Base-by-base conservation (phyloP, 1,140 invertebrate species). In the Pseudachorutes palmiensis region DNA sequence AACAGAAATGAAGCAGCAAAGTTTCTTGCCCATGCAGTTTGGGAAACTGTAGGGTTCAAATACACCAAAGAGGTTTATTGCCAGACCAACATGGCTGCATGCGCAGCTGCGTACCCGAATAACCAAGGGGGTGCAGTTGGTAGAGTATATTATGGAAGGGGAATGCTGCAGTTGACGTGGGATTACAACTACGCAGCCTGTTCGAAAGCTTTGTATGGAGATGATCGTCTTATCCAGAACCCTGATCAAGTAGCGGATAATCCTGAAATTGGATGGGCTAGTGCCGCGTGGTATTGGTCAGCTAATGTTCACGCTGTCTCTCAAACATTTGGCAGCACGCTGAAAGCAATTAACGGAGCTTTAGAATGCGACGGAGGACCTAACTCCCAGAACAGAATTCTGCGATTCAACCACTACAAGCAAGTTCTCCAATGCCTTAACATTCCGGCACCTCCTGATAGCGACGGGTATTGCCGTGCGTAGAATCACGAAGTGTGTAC, bases 121-220 rank as follows among this genome's bases (percentile, higher is more conserved):
- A 49, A 48, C 29, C 29, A 32, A 16, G 61, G 67, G 45, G 68
- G 63, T 2, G 2, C 1, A 1, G 51, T 41, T 19, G 67, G 57
- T 26, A 57, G 62, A 49, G 33, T 48, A 0, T 72, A 69, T 62
- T 72, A 72, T 51, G 70, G 68, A 2, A 9, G 70, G 28, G 70
- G 70, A 24, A 58, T 60, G 29, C 48, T 69, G 22, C 67, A 69
- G 29, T 26, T 70, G 16, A 66, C 64, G 2, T 66, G 61, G 55
- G 58, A 64, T 33, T 70, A 66, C 32, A 70, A 70, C 57, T 70
- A 70, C 61, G 45, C 48, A 26, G 68, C 58, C n/a, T 64, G 64
- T 16, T 66, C 64, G 2, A 3, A 60, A 2, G 62, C 26, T 22
- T 41, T 70, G n/a, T 66, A 64, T 26, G 49, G 59, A 2, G 68